Base-by-base conservation (phyloP, 2,113 vertebrate species). In the Carassius carassius region DNA sequence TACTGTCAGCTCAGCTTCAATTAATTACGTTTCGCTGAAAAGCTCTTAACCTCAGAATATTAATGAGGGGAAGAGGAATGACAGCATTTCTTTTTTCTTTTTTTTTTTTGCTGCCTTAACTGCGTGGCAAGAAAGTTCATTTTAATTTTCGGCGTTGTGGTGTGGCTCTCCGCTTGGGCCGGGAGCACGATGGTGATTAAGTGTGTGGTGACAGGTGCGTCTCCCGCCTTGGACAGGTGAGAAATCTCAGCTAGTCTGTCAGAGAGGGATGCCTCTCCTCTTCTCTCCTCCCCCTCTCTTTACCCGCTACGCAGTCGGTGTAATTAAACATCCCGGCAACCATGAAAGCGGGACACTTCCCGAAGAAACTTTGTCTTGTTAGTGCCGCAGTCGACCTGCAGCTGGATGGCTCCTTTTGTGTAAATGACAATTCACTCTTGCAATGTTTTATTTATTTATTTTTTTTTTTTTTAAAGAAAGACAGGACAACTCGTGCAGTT, bases 1-100 rank as follows among this genome's bases (percentile, higher is more conserved):
- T 99, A 99, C 97, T 98, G 97, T 99, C 98, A 97, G 96, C 96
- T 95, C 96, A 94, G 96, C 96, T 97, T 98, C 97, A 98, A 99
- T 99, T 98, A 99, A 99, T 99, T 99, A 99, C 97, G 96, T 99
- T 99, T 98, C 96, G 96, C 97, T 97, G 97, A 99, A 99, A 99
- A 97, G 97, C 97, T 98, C 97, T 97, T 98, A 98, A 99, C 97
- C 97, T 98, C 96, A 92, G 97, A 98, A 99, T 99, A 98, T 99
- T 99, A 99, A 99, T 98, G 97, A 99, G 97, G 96, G 96, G 95
- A 95, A 95, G 96, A 96, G 96, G 97, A 99, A 98, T 99, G 97
- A 98, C 97, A 98, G 97, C 96, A 95, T 96, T 96, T 95, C 44
- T 93, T 90, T 87, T 86, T 41, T 84, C 96, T 96, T 65, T 86